Base-by-base conservation (phyloP, 2,888 invertebrate genomes). In the Pseudanteris insignis region DNA sequence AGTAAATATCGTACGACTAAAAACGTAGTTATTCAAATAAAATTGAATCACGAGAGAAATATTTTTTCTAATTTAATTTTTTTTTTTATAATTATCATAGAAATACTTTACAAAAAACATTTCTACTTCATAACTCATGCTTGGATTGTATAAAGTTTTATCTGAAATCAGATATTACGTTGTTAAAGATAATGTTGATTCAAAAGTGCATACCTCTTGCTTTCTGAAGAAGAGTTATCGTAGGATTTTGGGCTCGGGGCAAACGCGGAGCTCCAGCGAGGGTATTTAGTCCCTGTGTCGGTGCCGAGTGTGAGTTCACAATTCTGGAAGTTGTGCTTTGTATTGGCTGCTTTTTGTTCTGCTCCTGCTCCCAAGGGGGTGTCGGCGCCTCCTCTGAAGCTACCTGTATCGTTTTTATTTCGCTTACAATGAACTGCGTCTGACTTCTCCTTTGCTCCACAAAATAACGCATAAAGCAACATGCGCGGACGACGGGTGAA, bases 161-260 rank as follows among this genome's bases (percentile, higher is more conserved):
- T 11, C 8, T 29, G 11, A 41, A 41, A 30, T 21, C 11, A 6
- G 18, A 3, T 21, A 15, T 21, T 7, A 12, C 9, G 12, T 21
- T 41, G 4, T 28, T 11, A 18, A 40, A 21, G 3, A 32, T 41
- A 29, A 51, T 34, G 29, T 41, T 21, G 30, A 34, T 12, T 14
- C 28, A 43, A 43, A 51, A 15, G 40, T 34, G 70, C 76, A 76
- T 82, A 93, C 94, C 93, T 88, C 93, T 85, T 50, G 91, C 91
- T 81, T 92, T 94, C 81, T 94, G 92, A 58, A 94, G 83, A 28
- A 94, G 82, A 1, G 92, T 93, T 69, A 94, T 90, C 3, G 92
- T 92, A 0, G 93, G 92, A 81, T 91, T 93, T 81, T 92, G 92
- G 1, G 89, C 91, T 69, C 86, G 85, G 2, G 93, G 93, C 68